A percentile compares a stretch with the other conserved stretches of the same genome.
These are phyloP conservation scores for Neotoma lepida DNA, from an alignment of 2,113 vertebrate species.

Conservation along the genomic window DNA sequence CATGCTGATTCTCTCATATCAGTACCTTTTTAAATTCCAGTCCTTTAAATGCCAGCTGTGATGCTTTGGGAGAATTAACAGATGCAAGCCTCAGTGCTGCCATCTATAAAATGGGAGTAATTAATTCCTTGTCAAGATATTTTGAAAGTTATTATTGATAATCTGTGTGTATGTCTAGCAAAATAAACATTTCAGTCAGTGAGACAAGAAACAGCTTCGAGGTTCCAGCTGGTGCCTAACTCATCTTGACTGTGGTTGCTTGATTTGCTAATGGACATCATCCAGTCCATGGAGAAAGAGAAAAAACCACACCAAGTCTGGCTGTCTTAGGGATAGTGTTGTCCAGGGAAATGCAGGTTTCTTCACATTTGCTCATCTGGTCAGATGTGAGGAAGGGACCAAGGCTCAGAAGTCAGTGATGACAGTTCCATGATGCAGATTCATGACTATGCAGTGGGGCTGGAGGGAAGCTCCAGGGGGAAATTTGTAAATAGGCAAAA, in stretches of 20 bases:
- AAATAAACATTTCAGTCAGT: neutral
- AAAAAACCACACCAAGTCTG: fast-evolving
- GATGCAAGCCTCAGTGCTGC: neutral
- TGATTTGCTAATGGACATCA: neutral
- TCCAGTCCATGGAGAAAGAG: neutral
- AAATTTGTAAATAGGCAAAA: neutral
- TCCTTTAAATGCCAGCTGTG: neutral
- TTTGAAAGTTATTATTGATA: neutral
- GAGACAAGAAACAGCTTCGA: neutral
- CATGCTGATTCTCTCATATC: neutral
- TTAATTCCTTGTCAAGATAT: neutral
- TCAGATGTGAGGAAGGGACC: neutral
- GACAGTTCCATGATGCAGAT: neutral
- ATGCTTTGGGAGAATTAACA: neutral
- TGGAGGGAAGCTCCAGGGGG: neutral
- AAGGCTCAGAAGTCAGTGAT: neutral
- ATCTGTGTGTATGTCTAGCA: neutral
- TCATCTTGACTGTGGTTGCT: neutral
- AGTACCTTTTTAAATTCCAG: neutral
- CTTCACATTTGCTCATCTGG: neutral
- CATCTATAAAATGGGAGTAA: neutral
- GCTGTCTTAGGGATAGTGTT: neutral
- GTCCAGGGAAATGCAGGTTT: neutral
- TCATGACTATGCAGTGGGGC: neutral
- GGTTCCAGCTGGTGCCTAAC: neutral